A percentile compares a stretch with the other conserved stretches of the same genome.
phyloP scores from a whole-genome alignment of 2,113 vertebrate genomes.

The Oncorhynchus mykiss region DNA sequence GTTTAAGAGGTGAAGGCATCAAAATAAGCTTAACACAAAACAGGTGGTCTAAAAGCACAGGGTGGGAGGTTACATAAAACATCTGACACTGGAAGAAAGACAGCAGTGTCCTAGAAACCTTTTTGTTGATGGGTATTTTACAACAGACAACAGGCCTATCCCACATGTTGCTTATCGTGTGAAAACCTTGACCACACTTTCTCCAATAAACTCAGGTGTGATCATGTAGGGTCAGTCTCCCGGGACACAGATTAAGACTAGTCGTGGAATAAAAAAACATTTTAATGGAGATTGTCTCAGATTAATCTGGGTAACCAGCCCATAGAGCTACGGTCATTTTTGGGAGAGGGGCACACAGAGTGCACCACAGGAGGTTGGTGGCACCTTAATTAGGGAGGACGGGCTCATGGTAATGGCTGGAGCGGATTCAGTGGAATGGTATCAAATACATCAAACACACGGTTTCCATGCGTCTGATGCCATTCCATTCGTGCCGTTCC shows the following conservation, averaged over 20 bases:
- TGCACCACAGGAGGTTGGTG: too few relatives aligned
- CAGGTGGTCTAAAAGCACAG: neutral
- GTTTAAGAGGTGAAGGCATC: neutral
- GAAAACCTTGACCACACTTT: neutral
- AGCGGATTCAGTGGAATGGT: too few relatives aligned
- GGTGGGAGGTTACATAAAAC: neutral
- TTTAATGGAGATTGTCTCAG: too few relatives aligned
- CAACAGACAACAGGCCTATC: neutral
- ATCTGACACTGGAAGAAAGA: neutral
- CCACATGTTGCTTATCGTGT: neutral
- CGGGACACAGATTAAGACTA: neutral
- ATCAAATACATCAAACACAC: too few relatives aligned
- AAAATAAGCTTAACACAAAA: slow-evolving; percentile 1
- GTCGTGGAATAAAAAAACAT: neutral
- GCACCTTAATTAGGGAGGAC: too few relatives aligned
- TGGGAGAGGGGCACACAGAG: neutral
- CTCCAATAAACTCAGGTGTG: neutral
- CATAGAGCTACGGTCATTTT: neutral
- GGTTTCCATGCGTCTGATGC: too few relatives aligned
- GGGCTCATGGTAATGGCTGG: too few relatives aligned
- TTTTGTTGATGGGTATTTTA: too few relatives aligned
- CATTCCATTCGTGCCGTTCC: too few relatives aligned
- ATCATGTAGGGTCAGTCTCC: neutral
- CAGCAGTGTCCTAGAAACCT: neutral
- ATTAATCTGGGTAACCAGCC: too few relatives aligned